Percentiles rank a stretch among this genome's conserved stretches.
Evolutionary conservation across 2,888 invertebrate genomes (phyloP).

Genomic region (Seira sanloemensis): DNA sequence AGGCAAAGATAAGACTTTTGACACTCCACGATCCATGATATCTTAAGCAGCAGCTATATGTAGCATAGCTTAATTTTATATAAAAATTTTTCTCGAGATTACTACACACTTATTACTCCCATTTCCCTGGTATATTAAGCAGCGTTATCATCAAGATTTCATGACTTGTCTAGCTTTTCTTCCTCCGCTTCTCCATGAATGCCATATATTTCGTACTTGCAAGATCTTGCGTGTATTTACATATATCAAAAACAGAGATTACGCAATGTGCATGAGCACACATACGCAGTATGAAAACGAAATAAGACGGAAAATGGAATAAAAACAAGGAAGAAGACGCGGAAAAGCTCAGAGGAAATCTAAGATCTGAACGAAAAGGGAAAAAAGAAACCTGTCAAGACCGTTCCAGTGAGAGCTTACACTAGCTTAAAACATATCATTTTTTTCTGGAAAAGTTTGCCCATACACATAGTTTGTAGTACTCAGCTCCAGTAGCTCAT

Average conservation of each 20-base stretch:
- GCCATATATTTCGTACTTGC: neutral
- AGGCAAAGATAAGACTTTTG: neutral
- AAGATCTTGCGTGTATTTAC: neutral
- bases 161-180: constrained; percentile 24
- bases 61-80: neutral
- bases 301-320: neutral
- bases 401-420: constrained; percentile 36
- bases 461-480: neutral
- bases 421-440: constrained; percentile 29
- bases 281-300: neutral
- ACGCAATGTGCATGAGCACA: neutral
- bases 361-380: neutral
- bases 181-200: neutral
- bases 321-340: neutral
- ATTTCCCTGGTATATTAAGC: neutral
- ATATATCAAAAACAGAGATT: constrained; percentile 2
- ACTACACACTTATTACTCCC: neutral
- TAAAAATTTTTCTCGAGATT: neutral
- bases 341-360: constrained; percentile 9
- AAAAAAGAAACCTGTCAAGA: constrained; percentile 56
- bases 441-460: neutral
- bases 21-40: neutral
- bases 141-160: constrained; percentile 42
- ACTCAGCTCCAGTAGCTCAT: neutral
- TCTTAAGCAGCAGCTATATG: neutral